These are phyloP conservation scores for Myotis planiceps DNA, from an alignment of 2,797 vertebrate genomes.

Conservation along the genomic window DNA sequence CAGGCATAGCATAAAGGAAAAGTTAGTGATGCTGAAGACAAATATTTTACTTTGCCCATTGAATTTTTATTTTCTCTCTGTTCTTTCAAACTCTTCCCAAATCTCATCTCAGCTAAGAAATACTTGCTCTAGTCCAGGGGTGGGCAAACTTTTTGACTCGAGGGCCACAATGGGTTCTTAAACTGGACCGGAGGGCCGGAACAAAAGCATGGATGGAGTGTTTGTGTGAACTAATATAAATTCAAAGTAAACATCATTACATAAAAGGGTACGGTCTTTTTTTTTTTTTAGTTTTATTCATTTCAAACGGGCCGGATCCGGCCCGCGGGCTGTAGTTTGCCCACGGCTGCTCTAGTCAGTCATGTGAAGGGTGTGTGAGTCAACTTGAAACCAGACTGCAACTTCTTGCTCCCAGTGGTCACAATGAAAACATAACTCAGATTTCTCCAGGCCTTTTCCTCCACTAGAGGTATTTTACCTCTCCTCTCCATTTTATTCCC, in stretches of 20 bases:
- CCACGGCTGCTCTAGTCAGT: neutral
- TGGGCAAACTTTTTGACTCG: too few relatives aligned
- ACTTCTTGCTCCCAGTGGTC: neutral
- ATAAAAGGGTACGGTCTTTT: too few relatives aligned
- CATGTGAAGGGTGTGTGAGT: neutral
- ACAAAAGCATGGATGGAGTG: too few relatives aligned
- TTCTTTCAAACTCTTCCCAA: neutral
- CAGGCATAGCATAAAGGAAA: neutral
- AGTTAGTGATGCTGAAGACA: neutral
- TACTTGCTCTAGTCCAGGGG: neutral
- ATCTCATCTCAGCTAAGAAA: neutral
- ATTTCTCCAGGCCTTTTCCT: neutral
- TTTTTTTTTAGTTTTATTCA: too few relatives aligned
- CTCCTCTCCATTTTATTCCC: neutral
- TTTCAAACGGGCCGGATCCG: too few relatives aligned
- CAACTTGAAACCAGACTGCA: neutral
- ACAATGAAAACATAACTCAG: neutral
- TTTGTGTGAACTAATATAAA: too few relatives aligned
- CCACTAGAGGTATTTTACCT: neutral
- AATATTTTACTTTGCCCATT: neutral
- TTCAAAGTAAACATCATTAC: too few relatives aligned
- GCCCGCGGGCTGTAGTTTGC: too few relatives aligned
- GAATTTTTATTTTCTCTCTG: neutral
- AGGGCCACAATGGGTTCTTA: too few relatives aligned
- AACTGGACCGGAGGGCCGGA: too few relatives aligned